Conservation (phyloP, 2,113 vertebrate genomes). For the Elaphurus davidianus region DNA sequence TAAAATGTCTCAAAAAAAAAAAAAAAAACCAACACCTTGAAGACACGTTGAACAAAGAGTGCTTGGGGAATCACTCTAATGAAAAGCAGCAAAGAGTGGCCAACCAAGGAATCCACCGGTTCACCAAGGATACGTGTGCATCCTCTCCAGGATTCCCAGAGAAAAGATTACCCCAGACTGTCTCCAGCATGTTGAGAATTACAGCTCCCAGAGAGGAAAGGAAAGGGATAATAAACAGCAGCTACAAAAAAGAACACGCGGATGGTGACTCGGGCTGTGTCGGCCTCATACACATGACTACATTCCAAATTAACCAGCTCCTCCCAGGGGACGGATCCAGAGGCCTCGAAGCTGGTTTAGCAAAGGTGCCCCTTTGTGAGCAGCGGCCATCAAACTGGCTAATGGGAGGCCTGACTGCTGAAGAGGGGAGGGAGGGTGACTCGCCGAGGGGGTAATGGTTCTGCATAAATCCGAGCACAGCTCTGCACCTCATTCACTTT, state of each 20-base stretch:
- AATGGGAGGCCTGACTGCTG: conserved; percentile 46
- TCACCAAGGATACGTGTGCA: background rate
- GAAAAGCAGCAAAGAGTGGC: background rate
- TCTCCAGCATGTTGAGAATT: background rate
- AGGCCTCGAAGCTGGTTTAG: conserved; percentile 43
- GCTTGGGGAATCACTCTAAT: background rate
- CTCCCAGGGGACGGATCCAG: conserved; percentile 59
- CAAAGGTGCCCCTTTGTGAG: conserved; percentile 65
- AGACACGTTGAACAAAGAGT: background rate
- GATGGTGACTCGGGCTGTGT: background rate
- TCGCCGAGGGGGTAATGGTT: background rate
- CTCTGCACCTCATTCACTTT: conserved; percentile 55
- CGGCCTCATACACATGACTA: background rate
- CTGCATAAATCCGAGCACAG: conserved; percentile 36
- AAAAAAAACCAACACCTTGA: background rate
- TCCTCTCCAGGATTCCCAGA: background rate
- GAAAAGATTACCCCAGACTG: background rate
- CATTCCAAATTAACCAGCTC: conserved; percentile 61
- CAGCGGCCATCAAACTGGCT: conserved; percentile 61
- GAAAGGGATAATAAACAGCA: conserved; percentile 34
- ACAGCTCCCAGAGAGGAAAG: background rate
- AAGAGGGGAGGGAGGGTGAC: conserved; percentile 50
- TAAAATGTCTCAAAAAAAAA: background rate
- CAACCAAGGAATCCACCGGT: background rate
- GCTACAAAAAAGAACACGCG: background rate